Evolutionary conservation across 2,797 vertebrate genomes (phyloP), one percentile per base, ranked within the genome.

Genomic region (Yasuhikotakia modesta): DNA sequence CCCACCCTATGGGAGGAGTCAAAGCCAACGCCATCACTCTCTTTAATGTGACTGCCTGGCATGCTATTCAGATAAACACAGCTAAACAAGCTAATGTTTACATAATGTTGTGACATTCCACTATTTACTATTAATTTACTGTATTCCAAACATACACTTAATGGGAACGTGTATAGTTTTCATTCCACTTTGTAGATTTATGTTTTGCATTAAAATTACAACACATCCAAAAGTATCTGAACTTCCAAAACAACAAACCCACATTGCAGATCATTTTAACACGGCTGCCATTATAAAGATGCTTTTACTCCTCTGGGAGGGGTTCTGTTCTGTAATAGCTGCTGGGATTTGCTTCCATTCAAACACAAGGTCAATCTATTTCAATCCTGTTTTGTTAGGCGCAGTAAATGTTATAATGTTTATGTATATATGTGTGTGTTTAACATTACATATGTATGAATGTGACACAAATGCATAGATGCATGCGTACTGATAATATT

Each of bases 1-100:
- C 69, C 96, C 97, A 4, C 97, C 96, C 97, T 99, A 84, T n/a
- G 70, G n/a, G 30, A 24, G 77, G 30, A 48, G 19, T 0, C 24
- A 5, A 43, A 68, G 27, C 72, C 8, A 85, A 22, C 30, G 21
- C 8, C 45, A 60, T 55, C 39, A 0, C 24, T 45, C 24, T 13
- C 19, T 13, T 27, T 61, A 6, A 46, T 64, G n/a, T 21, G 58
- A 64, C 48, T 64, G 13, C n/a, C 12, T 46, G 60, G 35, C 57
- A 60, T 2, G 21, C 19, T 77, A 48, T 77, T 60, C 43, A 60
- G 24, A 57, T 69, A 24, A 69, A 70, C 55, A 63, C 8, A 50
- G 19, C 16, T 43, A 69, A 60, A 27, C 32, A 46, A 12, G 14
- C 8, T 58, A 12, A 22, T 16, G 22, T 67, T 76, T 76, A 58